Evolutionary conservation across 2,113 vertebrate species (phyloP).

Genomic region (Piaya cayana): DNA sequence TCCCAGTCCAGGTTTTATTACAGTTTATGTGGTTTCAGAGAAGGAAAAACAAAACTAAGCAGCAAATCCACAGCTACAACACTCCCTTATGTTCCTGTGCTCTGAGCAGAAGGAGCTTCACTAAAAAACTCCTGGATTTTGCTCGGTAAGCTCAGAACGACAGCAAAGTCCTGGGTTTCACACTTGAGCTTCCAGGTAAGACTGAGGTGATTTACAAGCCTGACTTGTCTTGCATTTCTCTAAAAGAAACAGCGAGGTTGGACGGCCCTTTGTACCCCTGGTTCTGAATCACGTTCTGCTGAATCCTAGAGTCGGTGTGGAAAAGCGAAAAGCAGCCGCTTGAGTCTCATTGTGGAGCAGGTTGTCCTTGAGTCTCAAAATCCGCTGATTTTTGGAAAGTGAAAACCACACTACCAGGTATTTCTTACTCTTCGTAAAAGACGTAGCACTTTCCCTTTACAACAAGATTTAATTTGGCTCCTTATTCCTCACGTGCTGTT

Average conservation of each 20-base stretch:
- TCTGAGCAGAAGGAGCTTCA: not conserved
- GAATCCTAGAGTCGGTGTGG: not conserved
- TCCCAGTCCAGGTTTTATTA: not conserved
- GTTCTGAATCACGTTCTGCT: not conserved
- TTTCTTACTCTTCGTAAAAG: not conserved
- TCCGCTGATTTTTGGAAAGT: not conserved
- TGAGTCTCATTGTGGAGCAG: not conserved
- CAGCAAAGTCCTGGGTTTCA: not conserved
- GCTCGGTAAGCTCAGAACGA: not conserved
- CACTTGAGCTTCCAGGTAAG: not conserved
- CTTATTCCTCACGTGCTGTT: not conserved
- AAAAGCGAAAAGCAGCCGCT: accelerated
- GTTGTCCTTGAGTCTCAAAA: accelerated
- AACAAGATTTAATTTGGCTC: not conserved
- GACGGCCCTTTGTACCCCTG: not conserved
- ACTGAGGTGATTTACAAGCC: not conserved
- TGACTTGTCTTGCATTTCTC: not conserved
- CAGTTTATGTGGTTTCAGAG: not conserved
- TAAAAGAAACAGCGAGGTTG: not conserved
- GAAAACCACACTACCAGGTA: too few species aligned
- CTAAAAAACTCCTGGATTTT: accelerated
- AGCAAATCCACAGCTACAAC: not conserved
- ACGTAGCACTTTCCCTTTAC: not conserved
- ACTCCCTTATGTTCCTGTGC: accelerated
- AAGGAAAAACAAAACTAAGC: not conserved